phyloP scores from a whole-genome alignment of 1,140 invertebrate species.

The Nixonia krombeini region DNA sequence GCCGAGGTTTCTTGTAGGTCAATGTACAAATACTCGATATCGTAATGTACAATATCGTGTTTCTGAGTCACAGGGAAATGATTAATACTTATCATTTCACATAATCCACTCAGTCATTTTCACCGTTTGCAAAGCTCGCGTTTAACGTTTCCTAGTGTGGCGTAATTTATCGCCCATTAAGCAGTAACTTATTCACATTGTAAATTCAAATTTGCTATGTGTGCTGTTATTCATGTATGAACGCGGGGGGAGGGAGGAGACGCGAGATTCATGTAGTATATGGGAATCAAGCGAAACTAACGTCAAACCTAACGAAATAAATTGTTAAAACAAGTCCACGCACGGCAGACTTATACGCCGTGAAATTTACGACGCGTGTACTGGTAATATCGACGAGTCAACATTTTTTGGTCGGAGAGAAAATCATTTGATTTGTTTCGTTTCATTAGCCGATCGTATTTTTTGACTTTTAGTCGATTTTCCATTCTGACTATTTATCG shows the following conservation, averaged over 20 bases:
- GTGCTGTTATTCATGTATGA: conserved; percentile 28
- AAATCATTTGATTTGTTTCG: neutral
- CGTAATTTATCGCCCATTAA: conserved; percentile 26
- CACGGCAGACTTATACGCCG: conserved; percentile 10
- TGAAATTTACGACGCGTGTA: conserved; percentile 12
- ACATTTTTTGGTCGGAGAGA: neutral
- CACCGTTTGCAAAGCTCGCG: conserved; percentile 25
- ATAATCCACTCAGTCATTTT: conserved; percentile 32
- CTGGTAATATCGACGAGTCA: conserved; percentile 9
- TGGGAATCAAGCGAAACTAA: conserved; percentile 34
- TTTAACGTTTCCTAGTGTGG: conserved; percentile 27
- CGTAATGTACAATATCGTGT: conserved; percentile 11
- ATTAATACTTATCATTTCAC: conserved; percentile 25
- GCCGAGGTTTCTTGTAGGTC: neutral
- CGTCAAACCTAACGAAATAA: conserved; percentile 13
- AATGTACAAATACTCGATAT: neutral
- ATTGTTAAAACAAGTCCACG: conserved; percentile 14
- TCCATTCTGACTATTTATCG: too few relatives aligned
- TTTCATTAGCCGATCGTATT: too few relatives aligned
- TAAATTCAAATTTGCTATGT: conserved; percentile 33
- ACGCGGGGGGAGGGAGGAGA: neutral
- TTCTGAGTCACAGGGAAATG: conserved; percentile 11
- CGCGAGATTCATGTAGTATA: conserved; percentile 10
- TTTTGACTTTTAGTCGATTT: conserved; percentile 4
- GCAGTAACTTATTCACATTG: conserved; percentile 26